Percentiles rank a stretch among this genome's conserved stretches.
These are phyloP conservation scores for Asteroscopus sphinx DNA, from an alignment of 2,888 invertebrate species.

Conservation along the genomic window DNA sequence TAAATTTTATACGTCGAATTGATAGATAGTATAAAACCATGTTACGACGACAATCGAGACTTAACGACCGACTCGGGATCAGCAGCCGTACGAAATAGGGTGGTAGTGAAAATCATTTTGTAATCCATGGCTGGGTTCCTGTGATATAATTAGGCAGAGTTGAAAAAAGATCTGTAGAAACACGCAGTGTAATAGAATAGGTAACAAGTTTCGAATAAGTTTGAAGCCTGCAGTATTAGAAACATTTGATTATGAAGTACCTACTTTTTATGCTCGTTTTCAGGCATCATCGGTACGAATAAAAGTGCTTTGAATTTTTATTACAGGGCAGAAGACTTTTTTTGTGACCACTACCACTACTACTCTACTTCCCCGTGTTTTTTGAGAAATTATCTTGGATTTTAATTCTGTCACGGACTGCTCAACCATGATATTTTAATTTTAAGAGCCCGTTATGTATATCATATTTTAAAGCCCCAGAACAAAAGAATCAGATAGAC, in stretches of 20 bases:
- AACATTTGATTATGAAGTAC: constrained; percentile 21
- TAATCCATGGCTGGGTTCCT: constrained; percentile 26
- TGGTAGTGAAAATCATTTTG: constrained; percentile 17
- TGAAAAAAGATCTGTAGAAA: neutral
- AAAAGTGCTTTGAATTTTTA: constrained; percentile 9
- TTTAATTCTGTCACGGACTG: too few species aligned
- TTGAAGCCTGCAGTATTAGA: neutral
- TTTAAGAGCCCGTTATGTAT: too few species aligned
- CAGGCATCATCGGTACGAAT: constrained; percentile 2
- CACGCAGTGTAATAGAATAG: constrained; percentile 11
- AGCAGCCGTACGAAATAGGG: constrained; percentile 19
- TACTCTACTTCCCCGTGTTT: too few species aligned
- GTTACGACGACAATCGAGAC: constrained; percentile 53
- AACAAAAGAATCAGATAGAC: too few species aligned
- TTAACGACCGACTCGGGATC: constrained; percentile 47
- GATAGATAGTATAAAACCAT: constrained; percentile 57
- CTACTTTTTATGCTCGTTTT: neutral
- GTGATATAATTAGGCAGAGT: neutral
- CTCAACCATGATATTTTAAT: too few species aligned
- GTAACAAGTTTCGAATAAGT: neutral
- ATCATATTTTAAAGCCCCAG: too few species aligned
- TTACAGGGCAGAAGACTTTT: too few species aligned
- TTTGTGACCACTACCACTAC: too few species aligned
- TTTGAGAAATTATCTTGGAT: too few species aligned
- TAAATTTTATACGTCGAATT: constrained; percentile 56